Evolutionary conservation across 1,140 invertebrate genomes (phyloP).

Genomic region (Leptestheria dahalacensis): DNA sequence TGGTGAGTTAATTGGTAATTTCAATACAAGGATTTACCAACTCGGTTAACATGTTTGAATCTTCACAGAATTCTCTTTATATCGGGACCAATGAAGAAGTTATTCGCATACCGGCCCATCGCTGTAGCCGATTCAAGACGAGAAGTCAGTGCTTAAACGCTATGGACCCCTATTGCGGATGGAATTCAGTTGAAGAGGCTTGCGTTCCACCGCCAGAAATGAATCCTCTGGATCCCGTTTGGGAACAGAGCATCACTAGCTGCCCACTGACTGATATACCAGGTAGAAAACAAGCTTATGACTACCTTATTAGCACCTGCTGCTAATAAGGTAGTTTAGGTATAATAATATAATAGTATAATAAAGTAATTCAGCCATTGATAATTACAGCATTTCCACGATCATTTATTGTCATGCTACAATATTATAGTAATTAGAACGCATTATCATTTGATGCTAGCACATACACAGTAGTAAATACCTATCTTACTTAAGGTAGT

Average conservation of each 20-base stretch:
- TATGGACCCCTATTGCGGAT: conserved; percentile 86
- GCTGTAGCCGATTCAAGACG: conserved; percentile 54
- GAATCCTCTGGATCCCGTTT: conserved; percentile 42
- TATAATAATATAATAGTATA: too few relatives aligned
- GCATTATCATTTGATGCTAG: too few relatives aligned
- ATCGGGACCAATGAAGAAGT: conserved; percentile 55
- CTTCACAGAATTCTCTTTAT: conserved; percentile 55
- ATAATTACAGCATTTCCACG: too few relatives aligned
- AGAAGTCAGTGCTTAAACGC: conserved; percentile 58
- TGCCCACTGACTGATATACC: conserved; percentile 45
- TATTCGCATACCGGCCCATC: conserved; percentile 48
- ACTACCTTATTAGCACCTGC: too few relatives aligned
- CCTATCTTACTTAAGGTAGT: too few relatives aligned
- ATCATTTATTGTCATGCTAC: too few relatives aligned
- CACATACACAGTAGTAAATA: too few relatives aligned
- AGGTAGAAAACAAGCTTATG: conserved; percentile 21
- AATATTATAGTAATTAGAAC: too few relatives aligned
- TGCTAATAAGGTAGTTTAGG: too few relatives aligned
- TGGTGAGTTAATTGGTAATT: conserved; percentile 32
- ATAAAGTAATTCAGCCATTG: too few relatives aligned
- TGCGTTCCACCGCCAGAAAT: conserved; percentile 50
- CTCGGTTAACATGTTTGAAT: conserved; percentile 8
- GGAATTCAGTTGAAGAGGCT: conserved; percentile 54
- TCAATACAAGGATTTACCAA: background rate
- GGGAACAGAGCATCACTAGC: conserved; percentile 46